These are phyloP conservation scores for Formicarius rufipectus DNA, from an alignment of 2,113 vertebrate species.

Conservation along the genomic window DNA sequence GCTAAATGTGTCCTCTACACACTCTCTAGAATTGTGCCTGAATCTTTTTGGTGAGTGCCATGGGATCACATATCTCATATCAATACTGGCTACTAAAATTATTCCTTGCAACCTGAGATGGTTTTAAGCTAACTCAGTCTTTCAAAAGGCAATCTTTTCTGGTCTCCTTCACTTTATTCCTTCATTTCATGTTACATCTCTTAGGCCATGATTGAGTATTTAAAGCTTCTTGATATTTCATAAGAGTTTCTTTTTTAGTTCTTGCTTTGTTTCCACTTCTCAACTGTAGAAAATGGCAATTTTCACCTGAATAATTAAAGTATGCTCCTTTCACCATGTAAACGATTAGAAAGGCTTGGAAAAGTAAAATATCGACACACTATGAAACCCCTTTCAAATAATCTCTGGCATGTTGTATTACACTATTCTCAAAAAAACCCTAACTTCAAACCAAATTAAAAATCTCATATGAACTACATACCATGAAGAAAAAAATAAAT, in stretches of 20 bases:
- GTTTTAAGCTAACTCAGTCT: neutral
- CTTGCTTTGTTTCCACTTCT: neutral
- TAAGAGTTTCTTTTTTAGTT: neutral
- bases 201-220: neutral
- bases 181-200: neutral
- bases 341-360: neutral
- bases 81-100: neutral
- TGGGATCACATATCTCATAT: neutral
- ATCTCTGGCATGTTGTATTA: neutral
- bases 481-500: neutral
- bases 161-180: neutral
- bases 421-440: neutral
- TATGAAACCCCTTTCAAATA: neutral
- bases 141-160: neutral
- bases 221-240: neutral
- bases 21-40: neutral
- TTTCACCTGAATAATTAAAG: neutral
- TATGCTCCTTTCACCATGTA: neutral
- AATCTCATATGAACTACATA: neutral
- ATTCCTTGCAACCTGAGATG: neutral
- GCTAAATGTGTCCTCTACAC: neutral
- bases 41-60: neutral
- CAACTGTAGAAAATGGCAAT: neutral
- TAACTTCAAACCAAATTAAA: neutral
- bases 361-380: neutral